Evolutionary conservation across 2,888 invertebrate species (phyloP), one percentile per base, ranked within the genome.

Genomic region (Lasioglossum lativentre): DNA sequence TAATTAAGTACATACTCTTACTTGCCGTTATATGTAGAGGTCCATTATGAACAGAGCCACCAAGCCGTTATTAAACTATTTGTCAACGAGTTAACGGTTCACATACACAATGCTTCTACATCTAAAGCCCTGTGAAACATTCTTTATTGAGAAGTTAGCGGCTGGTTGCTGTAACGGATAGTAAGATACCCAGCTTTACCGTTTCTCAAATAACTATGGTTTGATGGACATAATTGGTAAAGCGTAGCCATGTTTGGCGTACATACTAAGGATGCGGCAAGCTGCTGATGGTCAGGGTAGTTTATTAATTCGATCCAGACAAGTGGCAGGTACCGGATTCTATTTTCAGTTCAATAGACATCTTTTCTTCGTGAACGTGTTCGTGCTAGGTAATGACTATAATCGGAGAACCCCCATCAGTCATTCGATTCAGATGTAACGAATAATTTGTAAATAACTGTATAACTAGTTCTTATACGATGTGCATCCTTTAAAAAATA

Each of bases 271-370:
- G 27, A 27, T 59, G 59, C 27, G 27, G 27, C 59, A 59, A 59
- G 14, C 27, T 27, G 16, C n/a, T 16, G 59, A 30, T 16, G 27
- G 5, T 27, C 27, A 30, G 27, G 59, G 27, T 27, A 59, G 59
- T 59, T 59, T 59, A 59, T 59, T 59, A 27, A 59, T 59, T 59
- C 59, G 59, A 27, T 59, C 27, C 14, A n/a, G 59, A 59, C 59
- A 59, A 59, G 59, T 27, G 27, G 59, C 59, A 59, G 59, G 14
- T 59, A 16, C 14, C 27, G 59, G 59, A 27, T 16, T 59, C 59
- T 59, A 59, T 59, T 30, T 59, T 59, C 59, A 27, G 27, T 27
- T 59, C 14, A 59, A 59, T 59, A 59, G 59, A 59, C 16, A 5
- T n/a, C 16, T 30, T 59, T 59, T 5, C 59, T 30, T 59, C 59